Conservation (phyloP, 2,888 invertebrate species). For the Drosophila cracens region DNA sequence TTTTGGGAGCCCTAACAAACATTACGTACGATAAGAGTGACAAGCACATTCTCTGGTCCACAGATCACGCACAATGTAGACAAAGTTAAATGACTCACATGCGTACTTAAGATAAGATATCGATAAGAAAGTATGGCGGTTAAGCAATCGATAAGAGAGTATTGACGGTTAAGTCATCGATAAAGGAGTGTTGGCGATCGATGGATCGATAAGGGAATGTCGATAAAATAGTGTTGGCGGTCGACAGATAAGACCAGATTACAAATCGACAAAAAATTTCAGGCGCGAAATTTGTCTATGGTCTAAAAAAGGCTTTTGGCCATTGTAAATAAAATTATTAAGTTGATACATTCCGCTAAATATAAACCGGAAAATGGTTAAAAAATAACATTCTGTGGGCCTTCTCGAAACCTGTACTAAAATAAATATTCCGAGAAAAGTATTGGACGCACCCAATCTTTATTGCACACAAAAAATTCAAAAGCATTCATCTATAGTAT, state of each 20-base stretch:
- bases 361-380: too few relatives aligned
- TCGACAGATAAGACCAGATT: fast-evolving
- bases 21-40: not conserved
- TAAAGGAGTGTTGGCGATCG: not conserved
- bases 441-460: not conserved
- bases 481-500: not conserved
- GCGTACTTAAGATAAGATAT: not conserved
- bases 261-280: not conserved
- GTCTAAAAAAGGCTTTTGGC: too few relatives aligned
- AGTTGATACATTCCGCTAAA: not conserved
- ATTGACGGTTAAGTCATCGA: not conserved
- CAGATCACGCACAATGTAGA: not conserved
- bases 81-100: not conserved
- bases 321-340: not conserved
- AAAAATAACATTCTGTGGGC: not conserved
- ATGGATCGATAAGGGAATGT: not conserved
- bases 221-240: not conserved
- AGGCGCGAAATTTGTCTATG: too few relatives aligned
- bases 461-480: not conserved
- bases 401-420: not conserved
- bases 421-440: not conserved
- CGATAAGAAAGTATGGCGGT: not conserved
- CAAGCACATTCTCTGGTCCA: not conserved
- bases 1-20: constrained; percentile 8
- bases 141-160: not conserved